A percentile compares a stretch with the other conserved stretches of the same genome.
These are phyloP conservation scores for Seira sanloemensis DNA, from an alignment of 2,888 invertebrate species.

Conservation along the genomic window DNA sequence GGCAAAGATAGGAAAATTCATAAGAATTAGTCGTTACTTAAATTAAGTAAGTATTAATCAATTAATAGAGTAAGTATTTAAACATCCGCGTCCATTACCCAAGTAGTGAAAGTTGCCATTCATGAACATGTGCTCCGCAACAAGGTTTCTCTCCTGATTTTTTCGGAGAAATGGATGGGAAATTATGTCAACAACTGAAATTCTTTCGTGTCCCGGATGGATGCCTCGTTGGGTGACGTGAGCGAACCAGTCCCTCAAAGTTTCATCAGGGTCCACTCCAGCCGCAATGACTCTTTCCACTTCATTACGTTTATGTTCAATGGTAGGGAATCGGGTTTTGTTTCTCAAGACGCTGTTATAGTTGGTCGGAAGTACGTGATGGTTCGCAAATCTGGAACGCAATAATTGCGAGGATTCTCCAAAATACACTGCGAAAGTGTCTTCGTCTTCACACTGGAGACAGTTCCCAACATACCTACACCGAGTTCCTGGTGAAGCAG, in stretches of 20 bases:
- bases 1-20: too few species aligned
- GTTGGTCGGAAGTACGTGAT: not conserved
- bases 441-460: constrained; percentile 2
- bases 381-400: not conserved
- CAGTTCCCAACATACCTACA: constrained; percentile 20
- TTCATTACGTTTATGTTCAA: constrained; percentile 18
- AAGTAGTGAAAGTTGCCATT: constrained; percentile 24
- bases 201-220: constrained; percentile 24
- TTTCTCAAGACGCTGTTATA: not conserved
- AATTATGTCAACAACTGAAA: constrained; percentile 23
- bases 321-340: constrained; percentile 1
- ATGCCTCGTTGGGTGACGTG: constrained; percentile 17
- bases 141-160: constrained; percentile 30
- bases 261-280: constrained; percentile 12
- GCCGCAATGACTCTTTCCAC: constrained; percentile 13
- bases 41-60: not conserved
- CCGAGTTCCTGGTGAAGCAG: constrained; percentile 12
- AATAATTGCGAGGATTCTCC: not conserved
- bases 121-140: constrained; percentile 13
- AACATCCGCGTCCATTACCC: constrained; percentile 13
- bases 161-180: constrained; percentile 12
- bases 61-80: constrained; percentile 78
- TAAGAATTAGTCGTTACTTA: too few species aligned
- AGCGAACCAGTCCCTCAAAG: constrained; percentile 24
- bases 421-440: constrained; percentile 14